Evolutionary conservation across 2,888 invertebrate species (phyloP), one percentile per base, ranked within the genome.

Genomic region (Ctena decussata): DNA sequence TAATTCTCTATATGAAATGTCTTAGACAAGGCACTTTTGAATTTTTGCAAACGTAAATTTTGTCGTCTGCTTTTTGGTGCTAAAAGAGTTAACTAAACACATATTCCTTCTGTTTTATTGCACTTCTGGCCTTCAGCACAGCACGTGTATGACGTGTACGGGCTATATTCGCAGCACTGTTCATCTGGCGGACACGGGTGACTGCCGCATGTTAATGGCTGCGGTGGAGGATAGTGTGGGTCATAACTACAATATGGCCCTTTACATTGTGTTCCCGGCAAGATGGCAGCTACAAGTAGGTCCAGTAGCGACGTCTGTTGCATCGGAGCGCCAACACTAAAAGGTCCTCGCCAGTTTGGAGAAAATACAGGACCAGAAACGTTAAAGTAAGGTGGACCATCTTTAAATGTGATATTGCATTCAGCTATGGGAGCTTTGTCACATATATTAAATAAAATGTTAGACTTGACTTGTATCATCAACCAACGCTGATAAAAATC

Each of bases 151-250:
- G 91, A 89, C 1, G 84, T 85, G 60, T 90, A 91, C 6, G 90
- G 90, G 49, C 89, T 90, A 76, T 91, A 92, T 60, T 90, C 91
- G 71, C 92, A 92, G 46, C 92, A 92, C 15, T 87, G 86, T 41
- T 92, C 85, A 3, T 84, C 79, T 21, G 78, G 12, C 0, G 92
- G 92, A 70, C 92, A 92, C 1, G 92, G 92, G 24, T 89, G 77
- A 57, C 89, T 88, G 0, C 85, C 78, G 77, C 92, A 92, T 1
- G 92, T 92, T 24, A 92, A 53, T 37, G 90, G 83, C 60, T 90
- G 87, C 0, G 92, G 90, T 12, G 86, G 87, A 0, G 92, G 92
- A 69, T 87, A 86, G 15, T 77, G 80, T 0, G 92, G 92, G 77
- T 90, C 90, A 78, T 89, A 92, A 11, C 57, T 72, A 72, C 92